Evolutionary conservation across 1,140 invertebrate species (phyloP), one percentile per base, ranked within the genome.

Genomic region (Drosophila punjabiensis): DNA sequence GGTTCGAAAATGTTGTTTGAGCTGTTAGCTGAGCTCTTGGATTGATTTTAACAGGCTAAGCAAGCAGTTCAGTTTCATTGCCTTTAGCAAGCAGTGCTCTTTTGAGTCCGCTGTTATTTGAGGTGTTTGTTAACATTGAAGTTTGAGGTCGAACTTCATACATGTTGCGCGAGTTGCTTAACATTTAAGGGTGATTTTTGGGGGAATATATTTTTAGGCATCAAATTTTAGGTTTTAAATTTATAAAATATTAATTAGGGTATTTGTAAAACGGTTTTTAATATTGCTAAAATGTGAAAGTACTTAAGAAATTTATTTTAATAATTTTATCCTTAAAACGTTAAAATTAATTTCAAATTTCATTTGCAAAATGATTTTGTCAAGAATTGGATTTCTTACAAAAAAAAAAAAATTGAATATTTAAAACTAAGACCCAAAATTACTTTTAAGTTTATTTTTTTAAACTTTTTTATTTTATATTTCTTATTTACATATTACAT

Each of bases 1-100:
- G 58, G 48, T 20, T 48, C 63, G 24, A 85, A 66, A 82, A 81
- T 68, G 82, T 85, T 85, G 82, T 48, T 35, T 18, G 35, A 16
- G 56, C 41, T 69, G 33, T 24, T 37, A 24, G 4, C 10, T 56
- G 18, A 41, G 56, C 74, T 52, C 48, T 30, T 2, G n/a, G n/a
- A 41, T 4, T 35, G 30, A 6, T 20, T 20, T 30, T 55, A 60
- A 65, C 62, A 50, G 39, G 24, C 4, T 3, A 1, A 7, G 1
- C 55, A 86, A 87, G 83, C 83, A 87, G 83, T 86, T 52, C 60
- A 14, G 4, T 0, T 11, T 9, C 4, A 7, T 7, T 11, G 8
- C 13, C 41, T 5, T 6, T 2, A 18, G 4, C 30, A 67, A 70
- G 67, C 67, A 70, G 67, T 67, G 35, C 16, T 13, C 1, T 8